Conservation (phyloP, 2,888 invertebrate genomes). For the Chymomyza fuscimana region DNA sequence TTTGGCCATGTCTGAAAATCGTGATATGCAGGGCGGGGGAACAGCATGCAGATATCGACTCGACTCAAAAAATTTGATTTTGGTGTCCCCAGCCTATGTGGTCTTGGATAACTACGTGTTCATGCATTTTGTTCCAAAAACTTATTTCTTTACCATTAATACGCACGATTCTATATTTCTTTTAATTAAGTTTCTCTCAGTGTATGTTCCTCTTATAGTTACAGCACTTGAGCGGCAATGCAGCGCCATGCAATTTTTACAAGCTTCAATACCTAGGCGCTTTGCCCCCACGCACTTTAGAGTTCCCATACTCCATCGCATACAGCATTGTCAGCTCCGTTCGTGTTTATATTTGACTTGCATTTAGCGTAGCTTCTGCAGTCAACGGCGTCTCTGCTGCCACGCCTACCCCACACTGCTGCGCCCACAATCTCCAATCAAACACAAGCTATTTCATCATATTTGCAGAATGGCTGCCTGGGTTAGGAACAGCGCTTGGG, state of each 20-base stretch:
- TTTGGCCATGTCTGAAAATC: no score
- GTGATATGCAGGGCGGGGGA: no score
- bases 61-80: no score
- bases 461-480: conserved; percentile 49
- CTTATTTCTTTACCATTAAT: no score
- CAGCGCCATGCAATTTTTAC: conserved; percentile 73
- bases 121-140: no score
- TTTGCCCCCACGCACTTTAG: not conserved
- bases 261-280: conserved; percentile 68
- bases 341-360: conserved; percentile 66
- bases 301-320: not conserved
- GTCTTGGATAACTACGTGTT: no score
- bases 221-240: conserved; percentile 64
- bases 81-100: no score
- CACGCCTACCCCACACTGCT: not conserved
- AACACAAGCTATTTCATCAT: conserved; percentile 45
- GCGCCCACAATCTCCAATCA: not conserved
- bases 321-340: conserved; percentile 7
- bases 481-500: conserved; percentile 5
- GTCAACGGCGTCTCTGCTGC: not conserved
- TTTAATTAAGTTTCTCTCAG: not conserved
- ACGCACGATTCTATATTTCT: not conserved
- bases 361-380: conserved; percentile 61
- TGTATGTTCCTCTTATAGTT: conserved; percentile 22
- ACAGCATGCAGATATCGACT: no score